Percentiles rank a stretch among this genome's conserved stretches.
Evolutionary conservation across 2,888 invertebrate genomes (phyloP).

Genomic region (Agrotis puta): DNA sequence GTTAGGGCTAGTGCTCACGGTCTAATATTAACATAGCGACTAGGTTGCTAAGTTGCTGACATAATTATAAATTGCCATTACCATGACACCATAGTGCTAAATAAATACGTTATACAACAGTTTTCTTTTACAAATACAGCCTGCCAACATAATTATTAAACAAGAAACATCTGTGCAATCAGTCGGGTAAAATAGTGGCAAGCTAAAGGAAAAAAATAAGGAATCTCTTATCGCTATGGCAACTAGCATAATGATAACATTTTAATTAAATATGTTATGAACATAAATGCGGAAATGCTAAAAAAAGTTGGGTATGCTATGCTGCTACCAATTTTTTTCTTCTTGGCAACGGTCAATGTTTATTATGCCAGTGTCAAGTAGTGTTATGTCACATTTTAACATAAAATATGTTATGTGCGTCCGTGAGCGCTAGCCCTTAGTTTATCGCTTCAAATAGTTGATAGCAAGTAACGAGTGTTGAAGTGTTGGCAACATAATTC

Average conservation of each 20-base stretch:
- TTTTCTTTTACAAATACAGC: background rate
- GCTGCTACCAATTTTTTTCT: too few species aligned
- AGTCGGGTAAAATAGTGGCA: too few species aligned
- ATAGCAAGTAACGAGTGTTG: constrained; percentile 66
- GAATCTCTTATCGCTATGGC: background rate
- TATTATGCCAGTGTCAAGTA: too few species aligned
- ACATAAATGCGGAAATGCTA: too few species aligned
- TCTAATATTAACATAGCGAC: background rate
- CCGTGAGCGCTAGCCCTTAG: constrained; percentile 57
- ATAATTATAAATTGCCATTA: background rate
- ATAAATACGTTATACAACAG: too few species aligned
- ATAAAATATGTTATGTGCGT: constrained; percentile 22
- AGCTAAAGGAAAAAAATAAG: too few species aligned
- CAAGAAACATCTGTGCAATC: background rate
- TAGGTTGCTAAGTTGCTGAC: background rate
- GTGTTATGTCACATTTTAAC: background rate
- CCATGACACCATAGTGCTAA: background rate
- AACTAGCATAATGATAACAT: constrained; percentile 12
- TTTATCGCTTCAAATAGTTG: constrained; percentile 67
- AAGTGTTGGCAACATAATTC: constrained; percentile 65
- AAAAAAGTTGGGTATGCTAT: too few species aligned
- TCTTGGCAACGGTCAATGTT: too few species aligned
- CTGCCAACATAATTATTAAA: background rate
- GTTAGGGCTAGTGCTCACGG: constrained; percentile 55
- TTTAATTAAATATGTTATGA: too few species aligned